These are phyloP conservation scores for Lagopus muta DNA, from an alignment of 2,113 vertebrate genomes.

Conservation along the genomic window DNA sequence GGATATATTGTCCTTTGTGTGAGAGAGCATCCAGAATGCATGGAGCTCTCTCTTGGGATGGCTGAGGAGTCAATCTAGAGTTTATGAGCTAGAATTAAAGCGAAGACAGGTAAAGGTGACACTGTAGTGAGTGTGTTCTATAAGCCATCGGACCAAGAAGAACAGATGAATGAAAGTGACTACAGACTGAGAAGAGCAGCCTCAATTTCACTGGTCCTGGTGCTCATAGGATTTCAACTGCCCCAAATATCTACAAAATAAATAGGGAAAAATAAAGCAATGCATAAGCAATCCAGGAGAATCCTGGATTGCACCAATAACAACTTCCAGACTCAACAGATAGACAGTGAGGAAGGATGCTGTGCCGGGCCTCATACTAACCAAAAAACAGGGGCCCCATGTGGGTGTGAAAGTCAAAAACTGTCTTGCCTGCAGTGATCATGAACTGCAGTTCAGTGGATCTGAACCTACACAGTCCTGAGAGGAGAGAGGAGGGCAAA, in stretches of 20 bases:
- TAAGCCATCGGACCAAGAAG: neutral
- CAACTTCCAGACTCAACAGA: neutral
- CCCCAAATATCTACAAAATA: neutral
- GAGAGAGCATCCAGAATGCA: neutral
- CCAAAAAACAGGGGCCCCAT: accelerated
- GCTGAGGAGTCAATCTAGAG: neutral
- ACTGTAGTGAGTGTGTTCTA: neutral
- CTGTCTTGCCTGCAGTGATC: neutral
- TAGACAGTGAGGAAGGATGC: neutral
- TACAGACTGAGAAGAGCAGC: neutral
- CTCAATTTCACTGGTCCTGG: neutral
- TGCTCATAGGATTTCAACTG: neutral
- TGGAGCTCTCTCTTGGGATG: neutral
- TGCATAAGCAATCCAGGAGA: neutral
- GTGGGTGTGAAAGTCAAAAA: neutral
- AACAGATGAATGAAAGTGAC: neutral
- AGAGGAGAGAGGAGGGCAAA: neutral
- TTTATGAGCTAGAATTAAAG: neutral
- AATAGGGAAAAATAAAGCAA: neutral
- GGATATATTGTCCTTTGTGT: neutral
- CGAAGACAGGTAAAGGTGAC: neutral
- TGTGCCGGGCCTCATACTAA: neutral
- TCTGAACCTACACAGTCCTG: neutral
- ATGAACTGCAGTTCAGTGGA: neutral
- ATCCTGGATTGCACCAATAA: neutral